Base-by-base conservation (phyloP, 92 coral and sea anemone species). In the Epizoanthus ramosus region DNA sequence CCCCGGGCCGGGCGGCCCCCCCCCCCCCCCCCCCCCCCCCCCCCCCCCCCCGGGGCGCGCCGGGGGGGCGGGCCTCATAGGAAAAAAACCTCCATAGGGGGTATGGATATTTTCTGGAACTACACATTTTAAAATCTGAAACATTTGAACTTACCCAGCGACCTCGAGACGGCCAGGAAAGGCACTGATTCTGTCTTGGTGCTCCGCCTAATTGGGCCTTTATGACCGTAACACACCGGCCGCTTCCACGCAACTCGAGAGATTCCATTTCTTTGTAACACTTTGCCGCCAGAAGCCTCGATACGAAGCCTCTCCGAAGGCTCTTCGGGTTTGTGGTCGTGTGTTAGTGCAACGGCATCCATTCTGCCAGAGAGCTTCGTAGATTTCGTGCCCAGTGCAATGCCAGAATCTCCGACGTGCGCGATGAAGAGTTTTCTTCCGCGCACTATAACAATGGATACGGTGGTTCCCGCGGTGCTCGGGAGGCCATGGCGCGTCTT, bases 221-320 rank as follows among this genome's bases (percentile, higher is more conserved):
- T 90, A 88, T 95, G 98, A 19, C 82, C 85, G 16, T 83, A 89
- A 75, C 89, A 85, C 68, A 95, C 98, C 25, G 98, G 98, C 66
- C 98, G 93, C 74, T 95, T 85, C 98, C 98, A 95, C 23, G 98
- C 98, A 23, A 95, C 98, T 14, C 98, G 92, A 41, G 92, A 93
- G 5, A 95, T 92, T 52, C 98, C 98, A 59, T 93, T 95, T 57
- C 98, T 87, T 59, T 90, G 88, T 21, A 94, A 82, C 23, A 95
- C 97, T 71, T 89, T 88, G 16, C 98, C 98, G 16, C 98, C 98
- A 15, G 92, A 83, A 8, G 92, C 86, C 85, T 93, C 98, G n/a
- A 95, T 95, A 37, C 98, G 89, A 83, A 74, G 75, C 69, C 83
- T 94, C 84, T 95, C 98, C 61, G 89, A 73, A 33, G 98, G 98